A percentile compares a stretch with the other conserved stretches of the same genome.
phyloP scores from a whole-genome alignment of 2,888 invertebrate genomes.

The Kuschelorhynchus macadamiae region DNA sequence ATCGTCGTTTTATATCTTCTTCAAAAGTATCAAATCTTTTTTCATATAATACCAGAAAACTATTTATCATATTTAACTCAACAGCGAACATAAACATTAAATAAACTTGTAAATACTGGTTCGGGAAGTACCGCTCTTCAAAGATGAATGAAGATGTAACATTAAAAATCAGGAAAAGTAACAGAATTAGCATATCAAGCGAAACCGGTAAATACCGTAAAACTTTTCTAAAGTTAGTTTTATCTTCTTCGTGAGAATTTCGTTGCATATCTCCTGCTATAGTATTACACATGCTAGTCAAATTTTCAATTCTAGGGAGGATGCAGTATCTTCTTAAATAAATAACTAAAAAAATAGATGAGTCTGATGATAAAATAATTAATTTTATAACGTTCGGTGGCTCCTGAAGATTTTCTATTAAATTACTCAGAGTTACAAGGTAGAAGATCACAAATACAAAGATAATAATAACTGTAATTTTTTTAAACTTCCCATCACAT shows the following conservation, averaged over 20 bases:
- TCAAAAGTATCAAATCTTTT: conserved; percentile 3
- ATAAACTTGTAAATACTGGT: conserved; percentile 1
- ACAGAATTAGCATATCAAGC: neutral
- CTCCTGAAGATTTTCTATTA: neutral
- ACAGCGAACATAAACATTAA: conserved; percentile 16
- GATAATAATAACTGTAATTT: conserved; percentile 9
- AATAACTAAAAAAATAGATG: neutral
- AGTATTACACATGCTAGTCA: neutral
- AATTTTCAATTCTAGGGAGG: neutral
- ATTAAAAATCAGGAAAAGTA: neutral
- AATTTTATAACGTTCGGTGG: neutral
- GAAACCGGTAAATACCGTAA: neutral
- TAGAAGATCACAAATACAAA: conserved; percentile 22
- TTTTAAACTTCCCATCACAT: conserved; percentile 2
- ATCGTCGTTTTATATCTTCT: conserved; percentile 6
- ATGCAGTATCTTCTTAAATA: conserved; percentile 11
- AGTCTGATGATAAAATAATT: conserved; percentile 12
- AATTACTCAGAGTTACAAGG: neutral
- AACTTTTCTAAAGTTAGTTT: neutral
- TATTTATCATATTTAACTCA: conserved; percentile 1
- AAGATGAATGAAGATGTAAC: neutral
- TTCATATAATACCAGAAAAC: neutral
- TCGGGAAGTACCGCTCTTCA: conserved; percentile 2
- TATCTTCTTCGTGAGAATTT: neutral
- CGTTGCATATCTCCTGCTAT: neutral